Conservation (phyloP, 2,888 invertebrate genomes). For the Eristalis pertinax region DNA sequence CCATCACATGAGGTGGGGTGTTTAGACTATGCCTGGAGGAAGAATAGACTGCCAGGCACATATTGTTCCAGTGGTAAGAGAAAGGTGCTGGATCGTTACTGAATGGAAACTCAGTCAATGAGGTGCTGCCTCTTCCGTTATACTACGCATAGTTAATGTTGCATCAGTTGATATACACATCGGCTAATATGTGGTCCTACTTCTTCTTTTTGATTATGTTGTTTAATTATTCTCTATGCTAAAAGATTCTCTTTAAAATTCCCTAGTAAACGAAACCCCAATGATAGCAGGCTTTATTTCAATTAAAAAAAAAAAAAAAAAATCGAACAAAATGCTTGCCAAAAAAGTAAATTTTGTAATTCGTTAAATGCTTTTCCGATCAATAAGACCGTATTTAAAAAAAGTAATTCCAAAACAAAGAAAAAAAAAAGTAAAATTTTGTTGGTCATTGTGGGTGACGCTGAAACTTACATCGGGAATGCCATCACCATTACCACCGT, state of each 20-base stretch:
- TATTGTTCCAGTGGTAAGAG: no score
- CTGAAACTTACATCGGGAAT: slow-evolving; percentile 62
- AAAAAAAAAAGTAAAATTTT: slow-evolving; percentile 40
- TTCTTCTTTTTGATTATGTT: no score
- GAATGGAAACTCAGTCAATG: no score
- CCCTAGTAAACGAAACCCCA: slow-evolving; percentile 8
- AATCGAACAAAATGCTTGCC: slow-evolving; percentile 50
- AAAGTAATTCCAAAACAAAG: slow-evolving; percentile 28
- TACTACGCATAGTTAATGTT: no score
- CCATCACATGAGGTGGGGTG: no score
- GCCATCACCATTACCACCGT: slow-evolving; percentile 67
- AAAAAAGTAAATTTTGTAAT: slow-evolving; percentile 22
- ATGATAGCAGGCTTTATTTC: neutral
- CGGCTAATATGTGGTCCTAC: no score
- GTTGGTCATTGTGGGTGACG: slow-evolving; percentile 23
- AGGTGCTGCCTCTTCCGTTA: no score
- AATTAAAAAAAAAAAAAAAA: neutral
- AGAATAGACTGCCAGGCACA: no score
- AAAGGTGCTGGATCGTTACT: no score
- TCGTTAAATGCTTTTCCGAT: slow-evolving; percentile 7
- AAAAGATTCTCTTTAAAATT: neutral
- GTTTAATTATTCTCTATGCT: no score
- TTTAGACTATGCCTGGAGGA: no score
- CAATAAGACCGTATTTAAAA: slow-evolving; percentile 36
- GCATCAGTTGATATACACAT: no score